Evolutionary conservation across 2,797 vertebrate species (phyloP).

Genomic region (Pterois miles): DNA sequence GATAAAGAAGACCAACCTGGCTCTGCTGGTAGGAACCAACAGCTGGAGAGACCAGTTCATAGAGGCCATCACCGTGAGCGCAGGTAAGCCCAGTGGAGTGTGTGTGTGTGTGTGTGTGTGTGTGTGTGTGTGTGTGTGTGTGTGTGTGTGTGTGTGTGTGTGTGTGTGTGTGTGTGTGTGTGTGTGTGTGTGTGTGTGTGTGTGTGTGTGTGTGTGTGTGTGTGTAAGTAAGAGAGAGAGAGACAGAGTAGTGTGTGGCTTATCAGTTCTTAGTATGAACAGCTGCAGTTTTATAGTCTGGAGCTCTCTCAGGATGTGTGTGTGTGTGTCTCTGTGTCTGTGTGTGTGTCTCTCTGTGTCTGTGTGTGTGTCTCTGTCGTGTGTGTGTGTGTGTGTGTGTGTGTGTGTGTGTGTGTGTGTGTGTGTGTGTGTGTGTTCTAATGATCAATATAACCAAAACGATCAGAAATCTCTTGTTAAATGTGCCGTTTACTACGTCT

Average conservation of each 20-base stretch:
- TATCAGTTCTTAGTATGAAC: constrained; percentile 25
- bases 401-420: too few species aligned
- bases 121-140: constrained; percentile 5
- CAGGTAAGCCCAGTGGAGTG: constrained; percentile 84
- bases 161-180: constrained; percentile 2
- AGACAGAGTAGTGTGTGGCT: background rate
- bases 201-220: background rate
- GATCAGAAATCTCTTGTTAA: background rate
- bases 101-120: constrained; percentile 5
- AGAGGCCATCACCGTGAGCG: constrained; percentile 98
- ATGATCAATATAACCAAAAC: background rate
- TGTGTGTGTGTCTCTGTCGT: background rate
- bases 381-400: background rate
- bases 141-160: background rate
- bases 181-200: background rate
- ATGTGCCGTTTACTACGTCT: background rate
- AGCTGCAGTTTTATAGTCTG: constrained; percentile 38
- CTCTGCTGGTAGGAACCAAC: constrained; percentile 97
- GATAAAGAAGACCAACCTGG: constrained; percentile 99
- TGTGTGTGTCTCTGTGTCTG: background rate
- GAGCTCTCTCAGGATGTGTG: background rate
- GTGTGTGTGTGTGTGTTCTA: background rate
- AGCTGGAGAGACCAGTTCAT: constrained; percentile 99
- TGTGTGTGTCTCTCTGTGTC: too few species aligned
- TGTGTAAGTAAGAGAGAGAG: too few species aligned